These are phyloP conservation scores for Melinaea marsaeus DNA, from an alignment of 2,888 invertebrate species.

Conservation along the genomic window DNA sequence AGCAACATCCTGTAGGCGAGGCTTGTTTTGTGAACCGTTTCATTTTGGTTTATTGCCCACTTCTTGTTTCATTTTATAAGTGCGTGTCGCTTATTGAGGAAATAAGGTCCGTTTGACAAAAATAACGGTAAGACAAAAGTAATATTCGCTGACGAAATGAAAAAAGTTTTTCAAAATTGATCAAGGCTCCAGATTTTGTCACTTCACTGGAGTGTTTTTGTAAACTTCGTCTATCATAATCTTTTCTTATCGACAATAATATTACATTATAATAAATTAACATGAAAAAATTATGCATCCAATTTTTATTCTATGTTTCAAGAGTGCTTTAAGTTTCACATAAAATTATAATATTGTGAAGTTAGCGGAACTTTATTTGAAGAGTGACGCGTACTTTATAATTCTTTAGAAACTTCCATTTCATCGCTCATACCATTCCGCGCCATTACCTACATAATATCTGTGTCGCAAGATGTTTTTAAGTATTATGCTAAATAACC, in stretches of 20 bases:
- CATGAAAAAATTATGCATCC: not conserved
- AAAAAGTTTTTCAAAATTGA: not conserved
- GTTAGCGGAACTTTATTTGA: slow-evolving; percentile 6
- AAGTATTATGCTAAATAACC: slow-evolving; percentile 4
- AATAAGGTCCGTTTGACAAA: not conserved
- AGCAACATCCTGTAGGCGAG: slow-evolving; percentile 30
- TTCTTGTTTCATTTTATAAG: slow-evolving; percentile 6
- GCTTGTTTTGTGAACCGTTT: slow-evolving; percentile 25
- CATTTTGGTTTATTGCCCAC: slow-evolving; percentile 13
- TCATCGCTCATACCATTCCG: slow-evolving; percentile 7
- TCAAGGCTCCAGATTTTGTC: not conserved
- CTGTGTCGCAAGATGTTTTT: slow-evolving; percentile 1
- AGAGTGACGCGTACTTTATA: slow-evolving; percentile 6
- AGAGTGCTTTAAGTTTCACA: not conserved
- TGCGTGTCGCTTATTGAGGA: not conserved
- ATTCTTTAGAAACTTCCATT: slow-evolving; percentile 6
- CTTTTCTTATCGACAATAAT: slow-evolving; percentile 4
- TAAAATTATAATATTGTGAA: slow-evolving; percentile 5
- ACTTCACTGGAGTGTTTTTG: not conserved
- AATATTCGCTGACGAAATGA: slow-evolving; percentile 4
- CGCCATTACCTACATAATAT: slow-evolving; percentile 5
- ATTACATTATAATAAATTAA: not conserved
- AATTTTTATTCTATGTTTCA: not conserved
- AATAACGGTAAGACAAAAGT: not conserved
- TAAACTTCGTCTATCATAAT: not conserved